Evolutionary conservation across 1,140 invertebrate species (phyloP).

Genomic region (Nasonia longicornis): DNA sequence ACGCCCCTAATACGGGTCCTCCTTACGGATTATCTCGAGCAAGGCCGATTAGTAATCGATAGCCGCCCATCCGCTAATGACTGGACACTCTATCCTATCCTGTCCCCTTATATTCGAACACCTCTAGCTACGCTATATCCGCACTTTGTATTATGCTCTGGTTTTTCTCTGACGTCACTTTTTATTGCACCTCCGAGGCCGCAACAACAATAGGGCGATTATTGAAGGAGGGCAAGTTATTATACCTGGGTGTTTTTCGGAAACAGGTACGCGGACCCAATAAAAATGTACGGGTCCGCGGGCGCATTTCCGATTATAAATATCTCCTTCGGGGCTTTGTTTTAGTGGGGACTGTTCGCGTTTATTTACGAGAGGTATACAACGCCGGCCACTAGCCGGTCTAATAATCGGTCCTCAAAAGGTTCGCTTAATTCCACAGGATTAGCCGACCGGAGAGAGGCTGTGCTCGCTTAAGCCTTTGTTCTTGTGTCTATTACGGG

Average conservation of each 20-base stretch:
- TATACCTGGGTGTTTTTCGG: not conserved
- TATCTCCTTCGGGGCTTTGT: not conserved
- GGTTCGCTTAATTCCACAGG: constrained; percentile 7
- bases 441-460: not conserved
- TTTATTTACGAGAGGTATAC: not conserved
- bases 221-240: not conserved
- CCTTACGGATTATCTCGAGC: not conserved
- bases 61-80: not conserved
- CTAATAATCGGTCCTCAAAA: constrained; percentile 3
- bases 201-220: not conserved
- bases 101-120: not conserved
- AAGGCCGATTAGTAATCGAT: constrained; percentile 27
- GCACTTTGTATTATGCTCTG: not conserved
- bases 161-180: not conserved
- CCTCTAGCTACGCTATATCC: not conserved
- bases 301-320: not conserved
- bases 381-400: not conserved
- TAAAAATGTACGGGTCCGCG: not conserved
- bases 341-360: not conserved
- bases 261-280: not conserved
- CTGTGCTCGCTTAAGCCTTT: not conserved
- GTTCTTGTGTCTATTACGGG: not conserved
- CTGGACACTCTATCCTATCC: not conserved
- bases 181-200: not conserved
- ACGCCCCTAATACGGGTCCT: not conserved